Evolutionary conservation across 2,113 vertebrate species (phyloP), one percentile per base, ranked within the genome.

Genomic region (Reinhardtius hippoglossoides): DNA sequence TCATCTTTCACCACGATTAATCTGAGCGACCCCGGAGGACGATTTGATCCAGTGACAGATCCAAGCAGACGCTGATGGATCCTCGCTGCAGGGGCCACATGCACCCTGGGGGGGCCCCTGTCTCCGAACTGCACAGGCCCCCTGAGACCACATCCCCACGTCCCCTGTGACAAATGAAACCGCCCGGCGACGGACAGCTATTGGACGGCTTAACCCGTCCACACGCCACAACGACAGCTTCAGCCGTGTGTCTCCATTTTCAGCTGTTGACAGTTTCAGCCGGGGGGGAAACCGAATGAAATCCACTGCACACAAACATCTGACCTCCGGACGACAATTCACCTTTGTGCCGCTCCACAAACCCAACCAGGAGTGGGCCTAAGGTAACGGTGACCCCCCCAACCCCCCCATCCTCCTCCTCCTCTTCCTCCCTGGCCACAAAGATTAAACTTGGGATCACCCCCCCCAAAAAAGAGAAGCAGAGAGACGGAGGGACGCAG

Each of bases 151-250:
- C 18, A 54, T 54, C 18, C 20, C 35, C 35, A 37, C 35, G 6
- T 31, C 31, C 31, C 31, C 31, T 31, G 31, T 6, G 31, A 31
- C 16, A 14, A 9, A 14, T 52, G 20, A 9, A 52, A 20, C 5
- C 15, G 65, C 68, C 67, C 62, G 44, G 54, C 42, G n/a, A 77
- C 68, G 86, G 61, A 26, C 76, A 66, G 77, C 69, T 46, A 66
- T 61, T 57, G 78, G 82, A 67, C 9, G 46, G 78, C 58, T 85
- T 80, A 83, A 76, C 78, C 74, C 71, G 74, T 57, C 60, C 52
- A 63, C 81, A 65, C 83, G 0, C 77, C 85, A 54, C 0, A 6
- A 26, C 62, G 71, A 88, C 42, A 3, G 44, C 52, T 84, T 61
- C 70, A 76, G 24, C 13, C 14, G 8, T 15, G 9, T n/a, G n/a